Base-by-base conservation (phyloP, 2,113 vertebrate genomes). In the Fulmarus glacialis region DNA sequence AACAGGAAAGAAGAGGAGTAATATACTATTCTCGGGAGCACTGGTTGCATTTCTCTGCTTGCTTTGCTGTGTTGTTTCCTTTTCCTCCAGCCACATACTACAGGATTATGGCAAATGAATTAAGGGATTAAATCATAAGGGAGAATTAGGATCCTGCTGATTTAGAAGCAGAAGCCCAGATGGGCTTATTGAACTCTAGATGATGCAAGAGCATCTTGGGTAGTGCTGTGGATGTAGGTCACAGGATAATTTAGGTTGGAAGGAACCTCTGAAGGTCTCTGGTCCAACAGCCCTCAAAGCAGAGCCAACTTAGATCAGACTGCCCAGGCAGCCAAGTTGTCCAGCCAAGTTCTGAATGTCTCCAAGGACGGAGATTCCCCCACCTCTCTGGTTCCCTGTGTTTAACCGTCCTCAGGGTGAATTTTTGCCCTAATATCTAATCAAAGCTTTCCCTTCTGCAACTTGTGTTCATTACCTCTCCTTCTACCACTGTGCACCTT, bases 1-100 rank as follows among this genome's bases (percentile, higher is more conserved):
- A 97, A 91, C 89, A 97, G 96, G 96, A 97, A 97, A 97, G 93
- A 96, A 96, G 96, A 96, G 94, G 83, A 96, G 93, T 95, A 97
- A 97, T 90, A 94, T 72, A 96, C 87, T 96, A 72, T 90, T 94
- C 96, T 94, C 66, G 2, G 40, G 84, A 84, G 96, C 70, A 82
- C 70, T 90, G 82, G 70, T 62, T 96, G 73, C 24, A 14, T 96
- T 96, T 96, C 94, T 94, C 60, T 94, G 70, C 95, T 95, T 87
- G 75, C 77, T 87, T 94, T 95, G 40, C 87, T 93, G 17, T 2
- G 4, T 64, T 32, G 34, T 75, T 97, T 97, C 78, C 81, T 89
- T 93, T 97, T 91, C 66, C 74, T 96, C 40, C 70, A 90, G 87
- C 62, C 64, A 82, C 84, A 85, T 34, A 88, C 73, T 90, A 59